Evolutionary conservation across 37 sponge, comb jelly and placozoan species (phyloP).

Genomic region (Beroe ovata): DNA sequence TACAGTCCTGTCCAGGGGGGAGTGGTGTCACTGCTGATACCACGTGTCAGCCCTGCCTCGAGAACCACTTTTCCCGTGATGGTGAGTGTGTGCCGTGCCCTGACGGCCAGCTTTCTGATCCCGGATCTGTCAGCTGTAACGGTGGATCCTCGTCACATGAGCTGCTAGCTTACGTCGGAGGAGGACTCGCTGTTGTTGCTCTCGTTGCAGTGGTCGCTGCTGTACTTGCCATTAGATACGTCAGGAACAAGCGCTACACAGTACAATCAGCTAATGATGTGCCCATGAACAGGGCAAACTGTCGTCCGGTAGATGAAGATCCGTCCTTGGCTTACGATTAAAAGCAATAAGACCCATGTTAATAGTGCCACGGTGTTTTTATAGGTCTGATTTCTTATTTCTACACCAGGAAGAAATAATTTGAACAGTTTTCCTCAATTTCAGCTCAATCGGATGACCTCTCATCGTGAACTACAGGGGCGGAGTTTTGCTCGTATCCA

Average conservation of each 20-base stretch:
- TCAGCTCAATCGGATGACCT: too few relatives aligned
- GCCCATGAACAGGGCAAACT: too few relatives aligned
- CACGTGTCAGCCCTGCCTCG: not conserved
- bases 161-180: not conserved
- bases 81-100: not conserved
- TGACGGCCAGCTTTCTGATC: not conserved
- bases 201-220: not conserved
- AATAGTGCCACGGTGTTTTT: too few relatives aligned
- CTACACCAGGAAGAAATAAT: too few relatives aligned
- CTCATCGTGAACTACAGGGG: too few relatives aligned
- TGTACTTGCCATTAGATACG: not conserved
- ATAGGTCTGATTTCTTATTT: too few relatives aligned
- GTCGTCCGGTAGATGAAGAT: too few relatives aligned
- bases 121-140: not conserved
- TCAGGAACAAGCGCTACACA: not conserved
- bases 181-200: not conserved
- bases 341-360: too few relatives aligned
- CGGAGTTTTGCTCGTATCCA: too few relatives aligned
- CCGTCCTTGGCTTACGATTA: too few relatives aligned
- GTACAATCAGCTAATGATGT: too few relatives aligned
- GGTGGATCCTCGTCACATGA: not conserved
- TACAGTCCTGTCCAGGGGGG: not conserved
- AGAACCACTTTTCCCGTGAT: not conserved
- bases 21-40: not conserved
- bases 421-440: too few relatives aligned